Percentiles rank a stretch among this genome's conserved stretches.
Conservation (phyloP, 2,113 vertebrate species). For the Perca flavescens region DNA sequence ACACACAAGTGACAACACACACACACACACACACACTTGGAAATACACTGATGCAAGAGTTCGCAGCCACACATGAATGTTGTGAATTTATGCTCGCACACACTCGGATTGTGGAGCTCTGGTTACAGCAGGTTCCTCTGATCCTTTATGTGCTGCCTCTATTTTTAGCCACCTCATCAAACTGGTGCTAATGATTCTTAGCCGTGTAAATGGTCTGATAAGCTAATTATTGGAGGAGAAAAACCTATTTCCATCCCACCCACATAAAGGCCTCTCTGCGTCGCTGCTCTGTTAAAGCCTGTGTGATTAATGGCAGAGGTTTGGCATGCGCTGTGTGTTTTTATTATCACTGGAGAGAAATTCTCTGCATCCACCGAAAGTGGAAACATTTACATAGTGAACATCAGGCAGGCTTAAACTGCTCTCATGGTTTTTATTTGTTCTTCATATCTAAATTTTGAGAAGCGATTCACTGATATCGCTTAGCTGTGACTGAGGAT, state of each 20-base stretch:
- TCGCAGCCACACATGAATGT: not conserved
- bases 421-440: not conserved
- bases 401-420: not conserved
- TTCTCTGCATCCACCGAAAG: constrained; percentile 7
- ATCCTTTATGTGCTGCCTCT: constrained; percentile 58
- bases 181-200: constrained; percentile 64
- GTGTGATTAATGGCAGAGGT: constrained; percentile 40
- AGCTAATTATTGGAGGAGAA: constrained; percentile 69
- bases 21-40: not conserved
- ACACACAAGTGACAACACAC: not conserved
- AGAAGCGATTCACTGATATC: not conserved
- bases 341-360: constrained; percentile 34
- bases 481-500: not conserved
- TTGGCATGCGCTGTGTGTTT: constrained; percentile 9
- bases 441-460: not conserved
- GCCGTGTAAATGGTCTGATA: constrained; percentile 73
- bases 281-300: not conserved
- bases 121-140: constrained; percentile 52
- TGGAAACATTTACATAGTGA: constrained; percentile 36
- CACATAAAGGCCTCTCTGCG: constrained; percentile 26
- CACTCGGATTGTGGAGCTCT: constrained; percentile 32
- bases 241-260: constrained; percentile 57
- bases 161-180: constrained; percentile 74
- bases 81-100: constrained; percentile 53
- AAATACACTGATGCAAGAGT: not conserved